Evolutionary conservation across 1,140 invertebrate genomes (phyloP).

Genomic region (Melitaea cinxia): DNA sequence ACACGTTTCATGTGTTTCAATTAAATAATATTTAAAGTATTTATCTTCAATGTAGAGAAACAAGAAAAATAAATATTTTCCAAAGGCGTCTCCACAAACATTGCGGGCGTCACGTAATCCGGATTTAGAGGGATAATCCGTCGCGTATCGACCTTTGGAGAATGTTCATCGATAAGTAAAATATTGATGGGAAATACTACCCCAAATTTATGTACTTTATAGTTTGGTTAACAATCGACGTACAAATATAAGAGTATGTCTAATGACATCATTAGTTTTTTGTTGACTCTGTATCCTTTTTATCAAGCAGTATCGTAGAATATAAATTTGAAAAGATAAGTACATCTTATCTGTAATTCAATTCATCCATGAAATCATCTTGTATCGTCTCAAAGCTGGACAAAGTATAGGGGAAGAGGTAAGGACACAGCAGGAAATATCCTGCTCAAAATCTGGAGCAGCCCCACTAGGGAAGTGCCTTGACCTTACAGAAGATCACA

Average conservation of each 20-base stretch:
- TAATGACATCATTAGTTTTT: too few relatives aligned
- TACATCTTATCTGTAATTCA: too few relatives aligned
- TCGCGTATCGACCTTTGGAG: constrained; percentile 40
- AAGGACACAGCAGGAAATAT: too few relatives aligned
- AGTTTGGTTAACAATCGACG: neutral
- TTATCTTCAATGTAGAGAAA: constrained; percentile 13
- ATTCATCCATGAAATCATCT: too few relatives aligned
- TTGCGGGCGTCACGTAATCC: constrained; percentile 46
- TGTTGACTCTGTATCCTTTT: too few relatives aligned
- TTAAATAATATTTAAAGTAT: neutral
- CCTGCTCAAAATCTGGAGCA: too few relatives aligned
- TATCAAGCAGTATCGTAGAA: too few relatives aligned
- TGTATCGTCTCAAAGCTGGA: too few relatives aligned
- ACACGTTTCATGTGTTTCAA: neutral
- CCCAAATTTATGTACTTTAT: neutral
- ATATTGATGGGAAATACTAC: constrained; percentile 26
- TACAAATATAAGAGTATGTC: neutral
- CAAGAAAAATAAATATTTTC: constrained; percentile 33
- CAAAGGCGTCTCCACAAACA: constrained; percentile 32
- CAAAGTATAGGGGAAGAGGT: too few relatives aligned
- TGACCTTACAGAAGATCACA: too few relatives aligned
- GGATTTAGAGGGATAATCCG: constrained; percentile 46
- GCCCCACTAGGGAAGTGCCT: too few relatives aligned
- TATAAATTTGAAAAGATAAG: too few relatives aligned
- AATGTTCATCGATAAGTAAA: constrained; percentile 38